Evolutionary conservation across 2,113 vertebrate species (phyloP).

Genomic region (Muntiacus reevesi): DNA sequence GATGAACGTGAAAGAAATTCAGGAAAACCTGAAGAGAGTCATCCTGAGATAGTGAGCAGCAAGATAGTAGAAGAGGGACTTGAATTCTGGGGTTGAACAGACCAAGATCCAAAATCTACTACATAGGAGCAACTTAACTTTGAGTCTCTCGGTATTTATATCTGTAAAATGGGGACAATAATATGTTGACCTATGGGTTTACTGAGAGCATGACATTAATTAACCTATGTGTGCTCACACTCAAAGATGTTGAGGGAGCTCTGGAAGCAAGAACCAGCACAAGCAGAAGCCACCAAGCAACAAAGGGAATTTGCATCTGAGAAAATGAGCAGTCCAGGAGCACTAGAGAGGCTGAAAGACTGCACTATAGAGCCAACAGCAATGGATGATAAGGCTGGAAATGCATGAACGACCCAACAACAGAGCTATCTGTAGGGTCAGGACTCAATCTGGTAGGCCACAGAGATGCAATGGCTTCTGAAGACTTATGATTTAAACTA

Average conservation of each 20-base stretch:
- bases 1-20: not conserved
- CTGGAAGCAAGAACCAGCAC: not conserved
- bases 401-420: not conserved
- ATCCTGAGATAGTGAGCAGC: not conserved
- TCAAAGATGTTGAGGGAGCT: not conserved
- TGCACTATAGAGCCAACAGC: not conserved
- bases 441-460: not conserved
- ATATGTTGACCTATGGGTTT: not conserved
- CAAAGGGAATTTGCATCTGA: not conserved
- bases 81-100: not conserved
- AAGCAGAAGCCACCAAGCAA: not conserved
- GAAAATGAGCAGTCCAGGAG: not conserved
- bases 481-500: not conserved
- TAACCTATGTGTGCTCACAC: not conserved
- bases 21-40: not conserved
- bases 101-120: not conserved
- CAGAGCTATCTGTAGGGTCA: not conserved
- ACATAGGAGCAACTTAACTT: not conserved
- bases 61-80: not conserved
- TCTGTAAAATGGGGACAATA: not conserved
- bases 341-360: not conserved
- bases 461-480: not conserved
- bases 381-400: not conserved
- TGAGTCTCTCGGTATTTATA: not conserved
- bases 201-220: not conserved